These are phyloP conservation scores for Bergia sp. DNA, from an alignment of 92 coral and sea anemone species.

Conservation along the genomic window DNA sequence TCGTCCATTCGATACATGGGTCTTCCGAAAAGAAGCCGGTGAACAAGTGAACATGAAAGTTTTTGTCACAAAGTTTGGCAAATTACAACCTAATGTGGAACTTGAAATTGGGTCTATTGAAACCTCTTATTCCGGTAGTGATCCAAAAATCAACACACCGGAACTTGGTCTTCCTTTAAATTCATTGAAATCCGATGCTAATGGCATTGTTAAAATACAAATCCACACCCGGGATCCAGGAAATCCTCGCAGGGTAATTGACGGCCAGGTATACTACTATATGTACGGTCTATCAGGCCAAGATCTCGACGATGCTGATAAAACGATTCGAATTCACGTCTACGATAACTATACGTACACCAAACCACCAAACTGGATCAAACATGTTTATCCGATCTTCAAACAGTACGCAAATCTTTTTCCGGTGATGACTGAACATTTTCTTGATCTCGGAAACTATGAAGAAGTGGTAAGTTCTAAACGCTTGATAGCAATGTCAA, in stretches of 20 bases:
- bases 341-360: constrained; percentile 38
- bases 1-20: constrained; percentile 68
- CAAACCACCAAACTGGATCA: constrained; percentile 69
- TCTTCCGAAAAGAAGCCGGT: constrained; percentile 60
- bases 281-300: constrained; percentile 47
- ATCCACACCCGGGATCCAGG: constrained; percentile 63
- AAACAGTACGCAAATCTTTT: constrained; percentile 80
- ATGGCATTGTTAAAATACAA: constrained; percentile 55
- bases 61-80: constrained; percentile 74
- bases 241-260: constrained; percentile 63
- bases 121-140: constrained; percentile 1
- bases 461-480: constrained; percentile 58
- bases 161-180: background rate
- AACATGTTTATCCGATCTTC: constrained; percentile 72
- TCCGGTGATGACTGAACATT: constrained; percentile 77
- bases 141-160: constrained; percentile 32
- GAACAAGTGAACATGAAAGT: constrained; percentile 50
- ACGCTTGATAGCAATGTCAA: constrained; percentile 47
- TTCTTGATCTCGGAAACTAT: constrained; percentile 79
- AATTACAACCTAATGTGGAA: constrained; percentile 42
- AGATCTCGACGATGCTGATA: constrained; percentile 24
- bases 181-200: constrained; percentile 40
- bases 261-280: constrained; percentile 73
- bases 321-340: constrained; percentile 51
- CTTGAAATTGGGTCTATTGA: constrained; percentile 37